Evolutionary conservation across 2,113 vertebrate genomes (phyloP).

Genomic region (Accipiter virgatus): DNA sequence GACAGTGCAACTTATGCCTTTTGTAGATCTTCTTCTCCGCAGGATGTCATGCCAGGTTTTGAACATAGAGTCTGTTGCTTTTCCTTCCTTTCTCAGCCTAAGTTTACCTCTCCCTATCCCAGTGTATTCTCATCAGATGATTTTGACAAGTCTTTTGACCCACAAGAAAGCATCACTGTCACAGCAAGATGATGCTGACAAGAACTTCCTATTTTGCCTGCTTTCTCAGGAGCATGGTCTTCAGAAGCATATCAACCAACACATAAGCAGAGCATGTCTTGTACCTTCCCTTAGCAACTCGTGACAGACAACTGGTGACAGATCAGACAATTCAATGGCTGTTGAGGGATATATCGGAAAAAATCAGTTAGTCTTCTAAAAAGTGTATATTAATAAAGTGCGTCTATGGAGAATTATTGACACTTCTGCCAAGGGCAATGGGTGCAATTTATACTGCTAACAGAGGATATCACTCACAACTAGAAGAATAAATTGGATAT

Average conservation of each 20-base stretch:
- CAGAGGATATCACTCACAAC: constrained; percentile 5
- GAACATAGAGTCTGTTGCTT: neutral
- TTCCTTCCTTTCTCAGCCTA: neutral
- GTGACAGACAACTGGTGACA: neutral
- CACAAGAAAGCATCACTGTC: neutral
- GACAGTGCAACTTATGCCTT: neutral
- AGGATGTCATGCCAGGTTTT: neutral
- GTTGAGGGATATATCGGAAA: constrained; percentile 19
- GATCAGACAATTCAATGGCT: neutral
- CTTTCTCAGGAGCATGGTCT: neutral
- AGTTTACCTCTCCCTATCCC: neutral
- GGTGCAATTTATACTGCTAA: constrained; percentile 40
- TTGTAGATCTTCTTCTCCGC: neutral
- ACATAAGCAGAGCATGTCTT: neutral
- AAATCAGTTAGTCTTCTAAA: constrained; percentile 43
- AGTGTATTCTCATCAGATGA: neutral
- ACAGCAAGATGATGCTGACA: neutral
- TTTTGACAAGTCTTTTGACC: neutral
- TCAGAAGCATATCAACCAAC: neutral
- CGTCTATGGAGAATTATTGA: constrained; percentile 39
- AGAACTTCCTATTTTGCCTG: neutral
- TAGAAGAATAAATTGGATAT: constrained; percentile 28
- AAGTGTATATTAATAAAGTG: constrained; percentile 53
- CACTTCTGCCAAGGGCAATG: constrained; percentile 29
- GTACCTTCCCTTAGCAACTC: neutral